Evolutionary conservation across 1,140 invertebrate species (phyloP).

Genomic region (Macrosteles quadrilineatus): DNA sequence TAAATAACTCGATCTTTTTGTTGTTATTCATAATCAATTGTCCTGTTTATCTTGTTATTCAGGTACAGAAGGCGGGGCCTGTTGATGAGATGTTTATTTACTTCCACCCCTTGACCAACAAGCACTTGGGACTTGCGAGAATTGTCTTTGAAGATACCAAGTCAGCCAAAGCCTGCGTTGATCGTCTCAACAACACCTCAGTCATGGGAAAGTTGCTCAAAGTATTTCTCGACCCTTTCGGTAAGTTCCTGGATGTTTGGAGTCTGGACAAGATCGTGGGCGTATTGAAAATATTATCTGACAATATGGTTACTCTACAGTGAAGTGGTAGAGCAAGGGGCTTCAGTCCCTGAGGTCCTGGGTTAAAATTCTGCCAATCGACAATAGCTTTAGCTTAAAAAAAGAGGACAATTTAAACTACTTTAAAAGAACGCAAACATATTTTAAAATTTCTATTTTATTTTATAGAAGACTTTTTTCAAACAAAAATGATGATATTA

Average conservation of each 20-base stretch:
- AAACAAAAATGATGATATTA: neutral
- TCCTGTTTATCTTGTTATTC: slow-evolving; percentile 60
- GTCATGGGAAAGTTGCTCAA: slow-evolving; percentile 96
- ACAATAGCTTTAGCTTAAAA: too few species aligned
- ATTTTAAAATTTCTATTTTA: neutral
- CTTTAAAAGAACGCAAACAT: neutral
- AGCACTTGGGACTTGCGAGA: slow-evolving; percentile 91
- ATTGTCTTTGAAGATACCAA: slow-evolving; percentile 85
- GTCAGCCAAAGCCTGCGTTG: slow-evolving; percentile 84
- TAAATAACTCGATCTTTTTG: neutral
- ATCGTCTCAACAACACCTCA: slow-evolving; percentile 90
- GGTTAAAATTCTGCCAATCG: too few species aligned
- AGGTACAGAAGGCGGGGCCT: slow-evolving; percentile 81
- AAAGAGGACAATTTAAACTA: neutral
- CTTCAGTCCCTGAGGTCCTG: too few species aligned
- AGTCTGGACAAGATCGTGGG: too few species aligned
- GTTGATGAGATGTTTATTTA: slow-evolving; percentile 88
- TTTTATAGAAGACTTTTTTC: neutral
- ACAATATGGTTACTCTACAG: too few species aligned
- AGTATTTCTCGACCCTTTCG: slow-evolving; percentile 91
- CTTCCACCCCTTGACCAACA: slow-evolving; percentile 88
- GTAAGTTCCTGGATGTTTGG: too few species aligned
- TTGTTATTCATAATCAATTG: neutral
- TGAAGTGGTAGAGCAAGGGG: too few species aligned
- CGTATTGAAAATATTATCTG: too few species aligned